A percentile compares a stretch with the other conserved stretches of the same genome.
Evolutionary conservation across 1,140 invertebrate genomes (phyloP).

Genomic region (Semibalanus balanoides): DNA sequence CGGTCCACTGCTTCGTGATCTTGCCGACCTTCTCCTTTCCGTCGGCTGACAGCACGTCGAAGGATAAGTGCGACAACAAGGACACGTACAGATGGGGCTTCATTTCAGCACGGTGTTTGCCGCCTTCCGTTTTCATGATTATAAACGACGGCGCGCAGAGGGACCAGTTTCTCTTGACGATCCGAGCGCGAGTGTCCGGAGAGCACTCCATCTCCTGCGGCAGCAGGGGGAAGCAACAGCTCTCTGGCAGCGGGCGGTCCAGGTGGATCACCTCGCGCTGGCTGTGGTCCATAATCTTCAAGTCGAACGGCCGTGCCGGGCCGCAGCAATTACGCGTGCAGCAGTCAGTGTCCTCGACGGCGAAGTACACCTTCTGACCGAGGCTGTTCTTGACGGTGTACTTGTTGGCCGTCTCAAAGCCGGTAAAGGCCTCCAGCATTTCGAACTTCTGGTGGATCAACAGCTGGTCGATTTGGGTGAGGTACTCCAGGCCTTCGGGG

Average conservation of each 20-base stretch:
- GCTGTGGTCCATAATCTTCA: slow-evolving; percentile 65
- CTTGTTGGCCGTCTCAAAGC: slow-evolving; percentile 84
- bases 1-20: slow-evolving; percentile 34
- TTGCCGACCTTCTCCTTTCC: slow-evolving; percentile 28
- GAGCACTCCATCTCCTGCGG: slow-evolving; percentile 51
- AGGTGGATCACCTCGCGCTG: slow-evolving; percentile 63
- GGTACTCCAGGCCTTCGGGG: slow-evolving; percentile 82
- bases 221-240: slow-evolving; percentile 69
- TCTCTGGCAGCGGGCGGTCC: slow-evolving; percentile 55
- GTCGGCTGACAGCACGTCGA: slow-evolving; percentile 22
- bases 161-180: slow-evolving; percentile 71
- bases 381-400: slow-evolving; percentile 54
- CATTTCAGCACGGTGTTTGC: slow-evolving; percentile 53
- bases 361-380: slow-evolving; percentile 68
- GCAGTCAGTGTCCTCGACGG: slow-evolving; percentile 66
- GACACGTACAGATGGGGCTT: slow-evolving; percentile 69
- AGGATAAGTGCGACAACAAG: slow-evolving; percentile 58
- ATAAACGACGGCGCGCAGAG: slow-evolving; percentile 57
- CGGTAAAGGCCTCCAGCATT: slow-evolving; percentile 61
- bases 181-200: slow-evolving; percentile 48
- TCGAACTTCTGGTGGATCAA: slow-evolving; percentile 79
- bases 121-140: slow-evolving; percentile 53
- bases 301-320: slow-evolving; percentile 59
- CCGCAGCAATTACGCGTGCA: slow-evolving; percentile 65
- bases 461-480: slow-evolving; percentile 75